Conservation (phyloP, 2,888 invertebrate species). For the Drosophila mimica region DNA sequence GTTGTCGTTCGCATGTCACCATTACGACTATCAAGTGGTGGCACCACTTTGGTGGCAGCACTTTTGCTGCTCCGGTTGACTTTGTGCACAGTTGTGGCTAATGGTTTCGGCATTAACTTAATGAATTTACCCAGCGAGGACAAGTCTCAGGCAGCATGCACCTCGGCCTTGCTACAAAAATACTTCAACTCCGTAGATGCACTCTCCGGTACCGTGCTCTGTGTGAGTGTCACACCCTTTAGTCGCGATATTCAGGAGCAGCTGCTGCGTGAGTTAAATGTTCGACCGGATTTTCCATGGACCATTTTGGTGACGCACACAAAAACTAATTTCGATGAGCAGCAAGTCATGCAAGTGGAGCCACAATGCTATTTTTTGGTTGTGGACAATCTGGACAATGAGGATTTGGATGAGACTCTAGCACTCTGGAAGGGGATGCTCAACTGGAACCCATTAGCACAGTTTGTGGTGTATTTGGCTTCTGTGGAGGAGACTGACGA, state of each 20-base stretch:
- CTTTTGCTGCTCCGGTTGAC: slow-evolving; percentile 44
- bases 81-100: slow-evolving; percentile 4
- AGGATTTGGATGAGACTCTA: slow-evolving; percentile 79
- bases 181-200: slow-evolving; percentile 78
- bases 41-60: slow-evolving; percentile 10
- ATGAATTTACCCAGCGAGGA: slow-evolving; percentile 62
- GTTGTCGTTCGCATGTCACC: slow-evolving; percentile 61
- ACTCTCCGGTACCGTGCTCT: slow-evolving; percentile 77
- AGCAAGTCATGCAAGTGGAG: slow-evolving; percentile 70
- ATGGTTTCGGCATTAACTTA: slow-evolving; percentile 66
- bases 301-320: slow-evolving; percentile 61
- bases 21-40: slow-evolving; percentile 11
- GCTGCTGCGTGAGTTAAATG: slow-evolving; percentile 66
- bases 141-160: slow-evolving; percentile 62
- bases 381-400: slow-evolving; percentile 76
- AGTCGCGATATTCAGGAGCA: slow-evolving; percentile 58
- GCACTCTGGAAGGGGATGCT: slow-evolving; percentile 75
- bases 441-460: slow-evolving; percentile 84
- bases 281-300: slow-evolving; percentile 59
- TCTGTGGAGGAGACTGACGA: slow-evolving; percentile 76
- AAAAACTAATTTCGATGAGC: not conserved
- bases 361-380: slow-evolving; percentile 83
- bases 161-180: slow-evolving; percentile 69
- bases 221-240: slow-evolving; percentile 62
- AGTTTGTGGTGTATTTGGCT: slow-evolving; percentile 81